phyloP scores from a whole-genome alignment of 2,113 vertebrate genomes.

The Otus sunia region DNA sequence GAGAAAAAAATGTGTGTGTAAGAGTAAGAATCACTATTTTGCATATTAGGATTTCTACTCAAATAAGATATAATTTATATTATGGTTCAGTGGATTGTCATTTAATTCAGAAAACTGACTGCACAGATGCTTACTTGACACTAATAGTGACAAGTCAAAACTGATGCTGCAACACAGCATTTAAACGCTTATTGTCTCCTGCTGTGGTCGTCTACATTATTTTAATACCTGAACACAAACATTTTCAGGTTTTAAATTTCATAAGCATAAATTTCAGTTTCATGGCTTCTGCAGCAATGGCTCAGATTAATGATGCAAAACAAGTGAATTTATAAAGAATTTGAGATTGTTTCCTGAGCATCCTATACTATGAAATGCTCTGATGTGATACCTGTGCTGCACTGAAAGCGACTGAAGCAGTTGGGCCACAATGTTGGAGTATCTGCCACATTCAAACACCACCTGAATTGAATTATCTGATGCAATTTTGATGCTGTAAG shows the following conservation, averaged over 20 bases:
- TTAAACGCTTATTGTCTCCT: not conserved
- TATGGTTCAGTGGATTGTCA: not conserved
- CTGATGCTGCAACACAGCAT: not conserved
- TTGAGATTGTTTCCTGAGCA: conserved; percentile 19
- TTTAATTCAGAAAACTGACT: not conserved
- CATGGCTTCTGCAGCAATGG: not conserved
- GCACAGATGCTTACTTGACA: not conserved
- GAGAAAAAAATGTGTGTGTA: fast-evolving
- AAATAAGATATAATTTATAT: not conserved
- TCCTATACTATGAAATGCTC: not conserved
- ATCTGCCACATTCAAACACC: not conserved
- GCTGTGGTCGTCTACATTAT: not conserved
- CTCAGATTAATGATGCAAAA: not conserved
- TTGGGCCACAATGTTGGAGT: not conserved
- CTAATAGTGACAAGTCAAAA: not conserved
- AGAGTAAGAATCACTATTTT: not conserved
- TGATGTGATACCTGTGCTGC: not conserved
- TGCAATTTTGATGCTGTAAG: not conserved
- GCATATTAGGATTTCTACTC: not conserved
- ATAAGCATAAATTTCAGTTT: not conserved
- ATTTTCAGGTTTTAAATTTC: not conserved
- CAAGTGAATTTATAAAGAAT: not conserved
- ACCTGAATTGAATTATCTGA: not conserved
- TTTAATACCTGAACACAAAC: conserved; percentile 7
- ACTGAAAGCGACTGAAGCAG: not conserved